Conservation (phyloP, 1,140 invertebrate genomes). For the Phymorhynchus buccinoides region DNA sequence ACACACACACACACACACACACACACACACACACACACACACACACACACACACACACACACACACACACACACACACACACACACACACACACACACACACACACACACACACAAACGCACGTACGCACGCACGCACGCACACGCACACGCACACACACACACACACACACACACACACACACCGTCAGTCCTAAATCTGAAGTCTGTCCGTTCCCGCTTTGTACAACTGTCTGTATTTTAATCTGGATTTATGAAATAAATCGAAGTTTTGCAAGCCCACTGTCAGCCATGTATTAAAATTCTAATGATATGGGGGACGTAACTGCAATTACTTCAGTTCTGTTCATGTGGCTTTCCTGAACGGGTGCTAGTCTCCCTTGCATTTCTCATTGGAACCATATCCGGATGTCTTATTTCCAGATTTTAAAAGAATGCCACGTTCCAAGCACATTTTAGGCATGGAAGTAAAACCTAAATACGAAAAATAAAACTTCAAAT, state of each 20-base stretch:
- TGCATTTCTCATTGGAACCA: too few species aligned
- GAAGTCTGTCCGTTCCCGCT: not conserved
- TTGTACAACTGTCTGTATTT: too few species aligned
- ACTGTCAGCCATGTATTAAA: not conserved
- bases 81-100: constrained; percentile 20
- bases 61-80: constrained; percentile 9
- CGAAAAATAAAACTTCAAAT: too few species aligned
- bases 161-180: not conserved
- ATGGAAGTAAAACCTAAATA: too few species aligned
- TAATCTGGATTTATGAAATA: not conserved
- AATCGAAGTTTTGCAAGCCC: not conserved
- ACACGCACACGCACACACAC: not conserved
- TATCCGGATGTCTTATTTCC: too few species aligned
- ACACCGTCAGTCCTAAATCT: not conserved
- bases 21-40: not conserved
- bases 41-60: not conserved
- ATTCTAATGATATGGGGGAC: too few species aligned
- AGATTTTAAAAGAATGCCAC: too few species aligned
- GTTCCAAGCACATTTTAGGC: too few species aligned
- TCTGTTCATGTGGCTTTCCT: not conserved
- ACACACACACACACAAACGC: not conserved
- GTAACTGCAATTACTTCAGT: not conserved
- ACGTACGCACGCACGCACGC: not conserved
- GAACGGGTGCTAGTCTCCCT: too few species aligned
- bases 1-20: constrained; percentile 13